A percentile compares a stretch with the other conserved stretches of the same genome.
Conservation (phyloP, 2,888 invertebrate genomes). For the Thereva nobilitata region DNA sequence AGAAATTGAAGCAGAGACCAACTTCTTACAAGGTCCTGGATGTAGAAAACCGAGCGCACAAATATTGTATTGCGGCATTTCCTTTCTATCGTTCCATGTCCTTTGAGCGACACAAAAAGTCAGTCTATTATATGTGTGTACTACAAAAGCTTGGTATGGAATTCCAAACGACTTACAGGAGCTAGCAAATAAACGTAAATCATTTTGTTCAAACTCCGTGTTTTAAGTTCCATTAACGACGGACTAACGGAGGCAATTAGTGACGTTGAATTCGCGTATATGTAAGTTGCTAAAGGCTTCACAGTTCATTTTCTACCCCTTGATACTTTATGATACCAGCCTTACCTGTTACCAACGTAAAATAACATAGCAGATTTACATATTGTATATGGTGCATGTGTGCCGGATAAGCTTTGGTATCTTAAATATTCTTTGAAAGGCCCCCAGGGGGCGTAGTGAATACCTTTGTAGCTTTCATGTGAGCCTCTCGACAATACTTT, state of each 20-base stretch:
- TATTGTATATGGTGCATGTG: too few relatives aligned
- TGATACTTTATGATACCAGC: constrained; percentile 4
- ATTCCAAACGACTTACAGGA: not conserved
- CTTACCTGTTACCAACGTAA: not conserved
- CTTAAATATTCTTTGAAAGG: constrained; percentile 12
- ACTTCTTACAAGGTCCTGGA: too few relatives aligned
- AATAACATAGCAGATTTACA: too few relatives aligned
- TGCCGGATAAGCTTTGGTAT: not conserved
- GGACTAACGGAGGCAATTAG: too few relatives aligned
- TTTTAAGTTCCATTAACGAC: too few relatives aligned
- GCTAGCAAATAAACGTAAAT: constrained; percentile 20
- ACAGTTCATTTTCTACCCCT: constrained; percentile 18
- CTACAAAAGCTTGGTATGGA: not conserved
- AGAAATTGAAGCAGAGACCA: too few relatives aligned
- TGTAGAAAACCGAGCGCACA: not conserved
- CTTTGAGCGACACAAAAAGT: too few relatives aligned
- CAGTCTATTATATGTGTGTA: not conserved
- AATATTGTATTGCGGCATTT: not conserved
- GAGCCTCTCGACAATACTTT: too few relatives aligned
- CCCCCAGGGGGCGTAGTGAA: constrained; percentile 8
- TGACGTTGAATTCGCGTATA: not conserved
- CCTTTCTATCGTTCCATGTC: too few relatives aligned
- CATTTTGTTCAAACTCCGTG: not conserved
- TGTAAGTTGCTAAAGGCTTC: not conserved
- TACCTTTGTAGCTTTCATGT: constrained; percentile 8